phyloP scores from a whole-genome alignment of 2,113 vertebrate species.

The Setophaga petechia region DNA sequence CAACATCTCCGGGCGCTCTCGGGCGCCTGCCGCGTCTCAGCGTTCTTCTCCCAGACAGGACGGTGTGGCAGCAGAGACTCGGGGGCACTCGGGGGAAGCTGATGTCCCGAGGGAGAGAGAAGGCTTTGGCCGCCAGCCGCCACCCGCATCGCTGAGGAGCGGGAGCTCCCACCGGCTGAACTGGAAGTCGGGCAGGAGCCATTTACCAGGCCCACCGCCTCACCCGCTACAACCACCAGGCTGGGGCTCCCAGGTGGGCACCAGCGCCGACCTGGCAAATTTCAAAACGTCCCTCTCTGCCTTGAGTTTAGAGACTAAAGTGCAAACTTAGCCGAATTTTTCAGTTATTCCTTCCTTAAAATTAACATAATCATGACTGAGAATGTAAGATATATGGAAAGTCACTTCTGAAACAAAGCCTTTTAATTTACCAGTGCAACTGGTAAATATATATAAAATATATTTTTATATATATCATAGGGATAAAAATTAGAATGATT shows the following conservation, averaged over 20 bases:
- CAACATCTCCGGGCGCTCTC: background rate
- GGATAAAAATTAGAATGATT: background rate
- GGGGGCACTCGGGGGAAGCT: background rate
- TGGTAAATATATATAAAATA: background rate
- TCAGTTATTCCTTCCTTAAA: background rate
- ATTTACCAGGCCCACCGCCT: background rate
- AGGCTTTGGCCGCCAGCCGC: background rate
- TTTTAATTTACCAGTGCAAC: background rate
- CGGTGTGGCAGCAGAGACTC: background rate
- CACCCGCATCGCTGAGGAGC: background rate
- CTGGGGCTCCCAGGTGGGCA: background rate
- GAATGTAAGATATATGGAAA: background rate
- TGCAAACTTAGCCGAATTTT: background rate
- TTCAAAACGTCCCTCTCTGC: background rate
- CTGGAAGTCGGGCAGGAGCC: background rate
- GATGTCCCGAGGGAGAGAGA: background rate
- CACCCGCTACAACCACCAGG: background rate
- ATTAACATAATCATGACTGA: background rate
- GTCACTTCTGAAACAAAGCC: background rate
- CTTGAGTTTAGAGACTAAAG: background rate
- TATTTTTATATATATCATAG: background rate
- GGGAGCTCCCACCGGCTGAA: background rate
- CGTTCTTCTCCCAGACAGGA: background rate
- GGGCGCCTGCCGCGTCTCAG: background rate
- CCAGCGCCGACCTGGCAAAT: background rate